Conservation (phyloP, 2,113 vertebrate genomes). For the Eleginops maclovinus region DNA sequence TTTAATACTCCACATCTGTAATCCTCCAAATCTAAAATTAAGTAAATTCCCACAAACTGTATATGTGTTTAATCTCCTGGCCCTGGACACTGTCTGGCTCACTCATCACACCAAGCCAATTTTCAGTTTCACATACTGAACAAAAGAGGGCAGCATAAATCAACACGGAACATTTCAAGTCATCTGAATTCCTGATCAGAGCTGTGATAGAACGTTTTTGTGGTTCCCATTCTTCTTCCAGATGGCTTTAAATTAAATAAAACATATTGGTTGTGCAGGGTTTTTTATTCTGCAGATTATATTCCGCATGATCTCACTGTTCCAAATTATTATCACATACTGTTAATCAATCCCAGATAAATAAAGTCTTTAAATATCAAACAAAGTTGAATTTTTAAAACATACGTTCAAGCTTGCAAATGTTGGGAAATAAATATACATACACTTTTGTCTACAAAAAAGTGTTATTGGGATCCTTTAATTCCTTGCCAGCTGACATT, state of each 20-base stretch:
- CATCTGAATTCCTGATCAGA: conserved; percentile 12
- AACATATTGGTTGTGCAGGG: not conserved
- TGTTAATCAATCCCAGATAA: not conserved
- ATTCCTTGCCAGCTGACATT: conserved; percentile 43
- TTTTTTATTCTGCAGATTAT: not conserved
- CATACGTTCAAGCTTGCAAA: not conserved
- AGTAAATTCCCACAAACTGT: not conserved
- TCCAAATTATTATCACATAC: not conserved
- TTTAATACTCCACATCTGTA: no score
- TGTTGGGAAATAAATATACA: not conserved
- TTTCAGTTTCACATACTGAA: conserved; percentile 43
- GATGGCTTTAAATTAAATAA: not conserved
- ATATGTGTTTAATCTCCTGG: not conserved
- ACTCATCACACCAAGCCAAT: not conserved
- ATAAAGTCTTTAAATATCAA: not conserved
- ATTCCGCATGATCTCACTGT: not conserved
- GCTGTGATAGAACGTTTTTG: not conserved
- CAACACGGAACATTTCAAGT: conserved; percentile 34
- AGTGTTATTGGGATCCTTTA: not conserved
- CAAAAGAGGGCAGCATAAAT: conserved; percentile 76
- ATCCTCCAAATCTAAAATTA: not conserved
- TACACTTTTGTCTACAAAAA: not conserved
- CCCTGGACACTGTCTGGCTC: not conserved
- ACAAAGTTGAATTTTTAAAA: not conserved
- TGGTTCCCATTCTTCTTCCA: not conserved